Conservation (phyloP, 2,113 vertebrate genomes). For the Nipponia nippon region DNA sequence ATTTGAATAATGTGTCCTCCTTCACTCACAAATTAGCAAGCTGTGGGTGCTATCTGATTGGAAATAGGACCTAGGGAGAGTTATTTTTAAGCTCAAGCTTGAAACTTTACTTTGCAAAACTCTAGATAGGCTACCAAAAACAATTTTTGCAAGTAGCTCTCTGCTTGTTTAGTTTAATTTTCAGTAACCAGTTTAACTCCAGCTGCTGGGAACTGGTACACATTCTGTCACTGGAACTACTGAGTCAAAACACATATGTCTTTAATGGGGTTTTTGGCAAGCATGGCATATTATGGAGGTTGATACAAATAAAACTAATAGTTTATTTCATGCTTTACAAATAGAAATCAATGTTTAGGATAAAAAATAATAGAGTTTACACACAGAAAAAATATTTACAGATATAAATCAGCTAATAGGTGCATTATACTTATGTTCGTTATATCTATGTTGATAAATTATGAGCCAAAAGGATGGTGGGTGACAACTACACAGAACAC, state of each 20-base stretch:
- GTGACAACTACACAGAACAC: neutral
- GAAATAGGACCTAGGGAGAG: neutral
- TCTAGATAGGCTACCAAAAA: neutral
- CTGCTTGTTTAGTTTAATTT: neutral
- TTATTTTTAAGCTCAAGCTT: neutral
- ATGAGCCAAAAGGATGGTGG: neutral
- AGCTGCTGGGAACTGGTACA: conserved; percentile 33
- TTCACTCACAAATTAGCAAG: neutral
- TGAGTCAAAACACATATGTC: conserved; percentile 55
- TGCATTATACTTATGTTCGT: neutral
- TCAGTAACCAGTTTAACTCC: conserved; percentile 20
- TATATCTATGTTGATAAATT: neutral
- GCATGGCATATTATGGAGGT: neutral
- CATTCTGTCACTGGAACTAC: conserved; percentile 42
- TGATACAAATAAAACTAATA: conserved; percentile 44
- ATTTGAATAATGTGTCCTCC: neutral
- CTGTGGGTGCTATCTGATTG: neutral
- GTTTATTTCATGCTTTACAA: conserved; percentile 60
- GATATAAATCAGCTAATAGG: neutral
- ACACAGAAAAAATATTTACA: conserved; percentile 29
- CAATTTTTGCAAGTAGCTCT: neutral
- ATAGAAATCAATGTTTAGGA: conserved; percentile 41
- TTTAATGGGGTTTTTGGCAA: conserved; percentile 74
- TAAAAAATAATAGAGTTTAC: conserved; percentile 32
- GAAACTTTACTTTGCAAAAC: neutral